Base-by-base conservation (phyloP, 2,797 vertebrate genomes). In the Sebastes vulpes region DNA sequence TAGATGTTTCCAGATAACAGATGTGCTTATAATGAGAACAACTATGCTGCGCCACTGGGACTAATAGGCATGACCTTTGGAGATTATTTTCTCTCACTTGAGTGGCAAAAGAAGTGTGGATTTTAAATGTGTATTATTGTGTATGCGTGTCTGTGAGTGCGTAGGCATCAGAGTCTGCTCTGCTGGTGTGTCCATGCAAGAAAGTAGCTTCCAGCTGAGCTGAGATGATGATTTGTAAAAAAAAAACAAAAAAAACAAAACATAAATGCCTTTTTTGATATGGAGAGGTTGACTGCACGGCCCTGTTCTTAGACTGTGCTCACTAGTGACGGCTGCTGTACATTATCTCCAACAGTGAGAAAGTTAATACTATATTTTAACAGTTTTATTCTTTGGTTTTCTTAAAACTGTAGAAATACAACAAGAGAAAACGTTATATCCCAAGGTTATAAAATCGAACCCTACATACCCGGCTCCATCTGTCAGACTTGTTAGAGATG, bases 241-340 rank as follows among this genome's bases (percentile, higher is more conserved):
- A 82, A 76, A 65, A 2, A 74, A 85, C 70, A 69, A 63, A 31
- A 89, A 89, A 82, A 84, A 77, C 71, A 72, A 72, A 74, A 84
- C 86, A 78, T 74, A 64, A 73, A 82, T 75, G 73, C 46, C 20
- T 61, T 23, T 79, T 21, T 67, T 53, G 73, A 76, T 82, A 80
- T 65, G 26, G 26, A 79, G 26, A 21, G 48, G 12, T 21, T 46
- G 46, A 16, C 57, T 18, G 57, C 61, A 65, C 11, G 11, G 35
- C 35, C 35, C 11, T 38, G 35, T 38, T 38, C 31, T 72, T 59
- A 11, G 10, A 29, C n/a, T 61, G 10, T 16, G 25, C 12, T 72
- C 63, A 46, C 18, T 21, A 20, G 48, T 48, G 52, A 71, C 14
- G 38, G 31, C 50, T 26, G 66, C 28, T 58, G 66, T 28, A 6